phyloP scores from a whole-genome alignment of 2,797 vertebrate species.

The Perdix hodgsoniae region DNA sequence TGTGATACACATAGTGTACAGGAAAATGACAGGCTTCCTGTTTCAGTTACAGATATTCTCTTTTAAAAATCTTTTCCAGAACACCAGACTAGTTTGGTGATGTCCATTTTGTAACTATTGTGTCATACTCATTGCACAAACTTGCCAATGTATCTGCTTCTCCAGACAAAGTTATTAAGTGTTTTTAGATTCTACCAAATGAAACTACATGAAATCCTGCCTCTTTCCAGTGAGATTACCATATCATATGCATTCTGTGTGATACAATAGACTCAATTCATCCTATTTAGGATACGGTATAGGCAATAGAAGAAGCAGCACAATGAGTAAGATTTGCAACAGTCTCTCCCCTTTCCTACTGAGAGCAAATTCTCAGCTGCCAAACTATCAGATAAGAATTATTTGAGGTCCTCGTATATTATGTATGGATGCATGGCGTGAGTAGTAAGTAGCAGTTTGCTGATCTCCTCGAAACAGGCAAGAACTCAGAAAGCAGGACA shows the following conservation, averaged over 20 bases:
- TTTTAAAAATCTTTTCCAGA: neutral
- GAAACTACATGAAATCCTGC: neutral
- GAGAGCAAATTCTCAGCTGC: neutral
- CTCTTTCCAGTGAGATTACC: neutral
- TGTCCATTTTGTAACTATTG: neutral
- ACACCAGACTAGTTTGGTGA: neutral
- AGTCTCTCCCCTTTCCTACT: neutral
- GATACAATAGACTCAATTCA: neutral
- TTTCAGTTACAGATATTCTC: neutral
- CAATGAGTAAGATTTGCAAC: neutral
- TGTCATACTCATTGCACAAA: neutral
- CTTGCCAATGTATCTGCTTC: neutral
- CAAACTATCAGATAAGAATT: neutral
- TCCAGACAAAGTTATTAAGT: neutral
- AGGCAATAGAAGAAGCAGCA: neutral
- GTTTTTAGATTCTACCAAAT: neutral
- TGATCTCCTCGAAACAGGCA: neutral
- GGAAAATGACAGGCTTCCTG: neutral
- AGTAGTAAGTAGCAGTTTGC: neutral
- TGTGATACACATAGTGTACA: neutral
- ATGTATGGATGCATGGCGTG: neutral
- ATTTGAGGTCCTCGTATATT: neutral
- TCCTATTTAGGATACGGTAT: neutral
- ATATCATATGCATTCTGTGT: neutral
- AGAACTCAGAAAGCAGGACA: constrained; percentile 17